phyloP scores from a whole-genome alignment of 2,888 invertebrate genomes.

The Ramazzottius varieornatus region DNA sequence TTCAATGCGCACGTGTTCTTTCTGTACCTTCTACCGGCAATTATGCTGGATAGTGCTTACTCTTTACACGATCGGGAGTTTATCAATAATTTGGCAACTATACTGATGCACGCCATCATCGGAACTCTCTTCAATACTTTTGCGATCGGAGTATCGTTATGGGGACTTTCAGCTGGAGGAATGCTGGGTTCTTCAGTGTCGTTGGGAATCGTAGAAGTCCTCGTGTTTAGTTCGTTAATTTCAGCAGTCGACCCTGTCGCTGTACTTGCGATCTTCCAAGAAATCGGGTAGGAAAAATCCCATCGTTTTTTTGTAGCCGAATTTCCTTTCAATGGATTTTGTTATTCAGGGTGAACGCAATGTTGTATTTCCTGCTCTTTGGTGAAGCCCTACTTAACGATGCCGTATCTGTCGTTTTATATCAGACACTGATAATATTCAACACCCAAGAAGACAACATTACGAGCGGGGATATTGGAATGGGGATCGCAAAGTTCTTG shows the following conservation, averaged over 20 bases:
- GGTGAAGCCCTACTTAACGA: slow-evolving; percentile 33
- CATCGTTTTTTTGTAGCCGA: too few relatives aligned
- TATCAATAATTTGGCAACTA: slow-evolving; percentile 29
- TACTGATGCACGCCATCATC: slow-evolving; percentile 29
- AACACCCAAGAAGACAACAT: slow-evolving; percentile 11
- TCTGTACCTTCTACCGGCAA: slow-evolving; percentile 87
- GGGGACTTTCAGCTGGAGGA: slow-evolving; percentile 11
- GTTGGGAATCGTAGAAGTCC: slow-evolving; percentile 14
- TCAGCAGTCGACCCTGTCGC: slow-evolving; percentile 34
- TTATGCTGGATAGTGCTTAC: slow-evolving; percentile 34
- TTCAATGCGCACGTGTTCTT: slow-evolving; percentile 84
- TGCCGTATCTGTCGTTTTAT: slow-evolving; percentile 31
- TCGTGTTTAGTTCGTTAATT: slow-evolving; percentile 29
- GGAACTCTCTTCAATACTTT: slow-evolving; percentile 23
- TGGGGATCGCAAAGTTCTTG: slow-evolving; percentile 28
- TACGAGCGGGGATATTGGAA: slow-evolving; percentile 17
- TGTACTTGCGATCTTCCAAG: slow-evolving; percentile 29
- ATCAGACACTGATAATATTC: slow-evolving; percentile 28
- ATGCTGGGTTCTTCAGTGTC: slow-evolving; percentile 12
- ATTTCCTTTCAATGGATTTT: too few relatives aligned
- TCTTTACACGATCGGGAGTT: slow-evolving; percentile 30
- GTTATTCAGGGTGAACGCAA: slow-evolving; percentile 27
- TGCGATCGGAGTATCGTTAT: slow-evolving; percentile 13
- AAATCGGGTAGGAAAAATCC: slow-evolving; percentile 26
- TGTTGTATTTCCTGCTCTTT: slow-evolving; percentile 32